Evolutionary conservation across 2,888 invertebrate species (phyloP).

Genomic region (Apoda limacodes): DNA sequence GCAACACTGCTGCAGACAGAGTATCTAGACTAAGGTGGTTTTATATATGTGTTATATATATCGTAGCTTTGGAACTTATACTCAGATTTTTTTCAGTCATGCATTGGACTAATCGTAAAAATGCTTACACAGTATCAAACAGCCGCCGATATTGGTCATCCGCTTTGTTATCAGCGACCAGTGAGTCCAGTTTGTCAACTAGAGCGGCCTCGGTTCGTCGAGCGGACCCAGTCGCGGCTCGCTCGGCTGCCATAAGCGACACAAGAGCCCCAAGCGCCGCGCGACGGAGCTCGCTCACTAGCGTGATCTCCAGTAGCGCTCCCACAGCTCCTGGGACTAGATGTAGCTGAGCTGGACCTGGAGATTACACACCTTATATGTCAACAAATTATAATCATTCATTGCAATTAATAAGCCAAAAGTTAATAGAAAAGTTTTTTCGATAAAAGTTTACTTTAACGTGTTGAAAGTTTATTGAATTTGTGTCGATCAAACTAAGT

Average conservation of each 20-base stretch:
- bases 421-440: no score
- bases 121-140: constrained; percentile 98
- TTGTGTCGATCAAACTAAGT: no score
- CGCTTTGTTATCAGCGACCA: constrained; percentile 93
- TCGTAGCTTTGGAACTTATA: no score
- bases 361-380: not conserved
- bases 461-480: no score
- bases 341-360: constrained; percentile 86
- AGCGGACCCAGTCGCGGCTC: constrained; percentile 84
- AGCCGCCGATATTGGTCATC: constrained; percentile 92
- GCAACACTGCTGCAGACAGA: no score
- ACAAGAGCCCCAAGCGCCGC: constrained; percentile 93
- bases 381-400: no score
- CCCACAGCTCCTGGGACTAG: constrained; percentile 95
- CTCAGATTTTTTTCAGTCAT: no score
- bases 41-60: no score
- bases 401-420: no score
- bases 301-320: constrained; percentile 91
- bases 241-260: constrained; percentile 96
- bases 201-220: constrained; percentile 92
- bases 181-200: constrained; percentile 92
- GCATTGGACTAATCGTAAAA: no score
- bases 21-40: no score
- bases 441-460: no score
- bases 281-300: constrained; percentile 90